phyloP scores from a whole-genome alignment of 2,113 vertebrate genomes.

The Datnioides undecimradiatus region DNA sequence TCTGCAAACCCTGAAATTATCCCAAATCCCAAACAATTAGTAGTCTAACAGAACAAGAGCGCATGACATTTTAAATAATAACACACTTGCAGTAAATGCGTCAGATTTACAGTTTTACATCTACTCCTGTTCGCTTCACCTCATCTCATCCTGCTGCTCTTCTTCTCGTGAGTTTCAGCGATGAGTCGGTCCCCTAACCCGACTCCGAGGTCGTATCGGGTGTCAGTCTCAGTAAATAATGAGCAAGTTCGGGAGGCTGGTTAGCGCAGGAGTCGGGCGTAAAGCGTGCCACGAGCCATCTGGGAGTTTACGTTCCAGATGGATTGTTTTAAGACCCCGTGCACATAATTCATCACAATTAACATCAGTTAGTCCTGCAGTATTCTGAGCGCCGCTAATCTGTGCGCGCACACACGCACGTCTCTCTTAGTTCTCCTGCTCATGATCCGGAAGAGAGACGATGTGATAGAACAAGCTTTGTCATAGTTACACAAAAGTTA shows the following conservation, averaged over 20 bases:
- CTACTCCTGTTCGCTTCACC: background rate
- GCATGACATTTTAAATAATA: background rate
- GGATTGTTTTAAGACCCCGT: slow-evolving; percentile 41
- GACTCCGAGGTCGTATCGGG: background rate
- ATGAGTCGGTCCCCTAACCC: background rate
- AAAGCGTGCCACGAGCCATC: slow-evolving; percentile 43
- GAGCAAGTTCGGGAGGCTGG: slow-evolving; percentile 5
- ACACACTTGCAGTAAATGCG: background rate
- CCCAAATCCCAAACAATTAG: too few species aligned
- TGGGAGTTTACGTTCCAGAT: slow-evolving; percentile 52
- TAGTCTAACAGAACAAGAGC: too few species aligned
- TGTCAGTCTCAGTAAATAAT: slow-evolving; percentile 38
- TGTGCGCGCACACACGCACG: slow-evolving; percentile 24
- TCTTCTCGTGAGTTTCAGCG: background rate
- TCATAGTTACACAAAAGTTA: slow-evolving; percentile 31
- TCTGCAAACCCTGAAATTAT: too few species aligned
- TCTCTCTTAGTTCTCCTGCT: slow-evolving; percentile 14
- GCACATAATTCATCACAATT: slow-evolving; percentile 74
- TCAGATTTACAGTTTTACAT: background rate
- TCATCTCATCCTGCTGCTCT: background rate
- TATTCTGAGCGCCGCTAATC: slow-evolving; percentile 51
- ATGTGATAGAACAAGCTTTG: slow-evolving; percentile 38
- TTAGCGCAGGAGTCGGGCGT: slow-evolving; percentile 8
- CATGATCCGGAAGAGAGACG: slow-evolving; percentile 36
- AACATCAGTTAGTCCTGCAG: slow-evolving; percentile 63